phyloP scores from a whole-genome alignment of 1,140 invertebrate species.

The Lordiphosa collinella region DNA sequence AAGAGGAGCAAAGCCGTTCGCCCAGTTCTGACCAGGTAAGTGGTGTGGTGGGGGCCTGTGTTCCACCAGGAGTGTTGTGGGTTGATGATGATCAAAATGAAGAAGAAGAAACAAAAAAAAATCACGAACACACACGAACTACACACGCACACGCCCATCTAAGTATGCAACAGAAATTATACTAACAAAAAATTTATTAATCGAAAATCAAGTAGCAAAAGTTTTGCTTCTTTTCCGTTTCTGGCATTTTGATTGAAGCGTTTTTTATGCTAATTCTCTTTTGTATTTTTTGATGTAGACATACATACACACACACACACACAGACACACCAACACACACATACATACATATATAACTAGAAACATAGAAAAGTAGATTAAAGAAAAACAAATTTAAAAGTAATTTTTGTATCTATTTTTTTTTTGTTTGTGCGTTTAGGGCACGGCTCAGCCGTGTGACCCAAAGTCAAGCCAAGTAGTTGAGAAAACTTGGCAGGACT shows the following conservation, averaged over 20 bases:
- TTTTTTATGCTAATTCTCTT: neutral
- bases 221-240: no score
- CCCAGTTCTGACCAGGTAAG: slow-evolving; percentile 95
- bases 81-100: neutral
- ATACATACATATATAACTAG: slow-evolving; percentile 12
- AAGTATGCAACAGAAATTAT: neutral
- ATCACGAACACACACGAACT: slow-evolving; percentile 5
- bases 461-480: neutral
- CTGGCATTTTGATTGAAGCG: no score
- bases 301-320: slow-evolving; percentile 15
- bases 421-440: slow-evolving; percentile 6
- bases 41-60: slow-evolving; percentile 12
- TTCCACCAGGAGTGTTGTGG: no score
- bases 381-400: neutral
- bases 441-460: neutral
- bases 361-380: slow-evolving; percentile 12
- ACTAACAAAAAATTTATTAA: slow-evolving; percentile 12
- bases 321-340: slow-evolving; percentile 11
- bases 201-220: no score
- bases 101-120: slow-evolving; percentile 11
- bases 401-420: slow-evolving; percentile 29
- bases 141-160: neutral
- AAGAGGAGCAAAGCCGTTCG: slow-evolving; percentile 88
- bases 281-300: slow-evolving; percentile 27
- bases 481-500: neutral